These are phyloP conservation scores for Carassius carassius DNA, from an alignment of 2,113 vertebrate species.

Conservation along the genomic window DNA sequence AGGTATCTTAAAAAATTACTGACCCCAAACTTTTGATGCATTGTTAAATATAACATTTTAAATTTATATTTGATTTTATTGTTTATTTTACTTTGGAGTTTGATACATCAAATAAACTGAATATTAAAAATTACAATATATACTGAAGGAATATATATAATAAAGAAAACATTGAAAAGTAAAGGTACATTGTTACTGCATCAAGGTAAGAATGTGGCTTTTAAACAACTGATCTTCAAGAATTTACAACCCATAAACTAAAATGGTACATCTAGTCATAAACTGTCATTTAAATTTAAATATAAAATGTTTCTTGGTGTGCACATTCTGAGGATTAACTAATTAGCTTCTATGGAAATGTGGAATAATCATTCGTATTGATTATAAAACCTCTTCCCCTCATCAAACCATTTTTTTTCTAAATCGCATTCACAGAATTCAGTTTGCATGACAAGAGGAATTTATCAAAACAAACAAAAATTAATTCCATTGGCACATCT, in stretches of 20 bases:
- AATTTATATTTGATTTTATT: background rate
- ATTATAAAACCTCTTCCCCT: background rate
- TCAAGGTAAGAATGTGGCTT: conserved; percentile 21
- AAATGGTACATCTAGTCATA: no score
- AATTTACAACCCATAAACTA: conserved; percentile 8
- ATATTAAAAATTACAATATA: no score
- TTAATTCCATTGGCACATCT: background rate
- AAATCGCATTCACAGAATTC: background rate
- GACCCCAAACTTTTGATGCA: background rate
- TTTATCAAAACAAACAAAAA: conserved; percentile 25
- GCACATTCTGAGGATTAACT: background rate
- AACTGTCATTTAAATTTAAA: no score
- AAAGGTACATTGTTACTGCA: background rate
- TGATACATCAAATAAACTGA: background rate
- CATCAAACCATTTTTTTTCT: background rate
- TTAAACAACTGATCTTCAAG: conserved; percentile 19
- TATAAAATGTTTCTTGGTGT: no score
- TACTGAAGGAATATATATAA: no score
- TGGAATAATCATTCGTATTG: background rate
- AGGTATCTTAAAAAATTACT: background rate
- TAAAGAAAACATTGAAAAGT: background rate
- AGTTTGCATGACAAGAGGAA: background rate
- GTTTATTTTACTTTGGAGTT: background rate
- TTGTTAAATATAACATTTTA: background rate
- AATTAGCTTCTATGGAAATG: background rate